Evolutionary conservation across 2,888 invertebrate species (phyloP), one percentile per base, ranked within the genome.

Genomic region (Athetis lepigone): DNA sequence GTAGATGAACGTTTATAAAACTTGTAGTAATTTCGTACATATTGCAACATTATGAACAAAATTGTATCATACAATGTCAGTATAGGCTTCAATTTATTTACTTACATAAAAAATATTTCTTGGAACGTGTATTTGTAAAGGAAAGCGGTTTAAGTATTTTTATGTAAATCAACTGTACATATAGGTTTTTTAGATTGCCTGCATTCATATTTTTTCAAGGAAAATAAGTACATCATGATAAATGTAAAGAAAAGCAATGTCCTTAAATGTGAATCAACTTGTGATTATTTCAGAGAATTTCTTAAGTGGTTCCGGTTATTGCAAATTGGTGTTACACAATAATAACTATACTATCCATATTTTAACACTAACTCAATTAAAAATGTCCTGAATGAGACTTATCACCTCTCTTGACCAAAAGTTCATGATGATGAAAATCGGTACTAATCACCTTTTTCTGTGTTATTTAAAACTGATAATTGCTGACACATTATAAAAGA

Each of bases 81-180:
- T 18, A 8, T 37, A 37, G 19, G n/a, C 7, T 52, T 56, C 18
- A 23, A 18, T 13, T n/a, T 21, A 45, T 49, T 21, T 21, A 42
- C 9, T 0, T 36, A 23, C n/a, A n/a, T n/a, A 13, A 23, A 13
- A 18, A 18, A 18, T 36, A 55, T 19, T 51, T 19, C 25, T 51
- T 1, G n/a, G 18, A 51, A 37, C 6, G 9, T 37, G 9, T 29
- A 29, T 16, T 18, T 23, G n/a, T n/a, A n/a, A 21, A 55, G 19
- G 5, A 21, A 57, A 39, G 27, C 6, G 9, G 9, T 3, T 4
- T 16, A 7, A 8, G 27, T 16, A 39, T 40, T 40, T 40, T 40
- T 13, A 56, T 21, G 5, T 54, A 27, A 9, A 27, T 13, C 9
- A 21, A 29, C 16, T n/a, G n/a, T n/a, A 13, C 2, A 8, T 54